Percentiles rank a stretch among this genome's conserved stretches.
Evolutionary conservation across 2,888 invertebrate genomes (phyloP).

Genomic region (Tenthredo distinguenda): DNA sequence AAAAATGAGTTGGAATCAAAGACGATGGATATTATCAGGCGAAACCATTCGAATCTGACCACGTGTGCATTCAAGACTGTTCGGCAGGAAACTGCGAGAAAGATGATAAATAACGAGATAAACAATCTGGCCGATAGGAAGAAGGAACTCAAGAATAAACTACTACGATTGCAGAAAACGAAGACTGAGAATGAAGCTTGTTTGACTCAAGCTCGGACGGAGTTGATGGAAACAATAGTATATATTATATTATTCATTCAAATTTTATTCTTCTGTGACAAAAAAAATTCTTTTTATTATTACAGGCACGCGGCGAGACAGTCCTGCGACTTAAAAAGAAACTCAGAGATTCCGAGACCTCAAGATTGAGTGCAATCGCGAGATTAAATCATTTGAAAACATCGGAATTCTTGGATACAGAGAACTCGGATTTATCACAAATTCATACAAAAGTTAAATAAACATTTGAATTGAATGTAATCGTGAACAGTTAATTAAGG

Average conservation of each 20-base stretch:
- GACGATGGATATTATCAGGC: conserved; percentile 56
- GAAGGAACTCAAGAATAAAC: conserved; percentile 42
- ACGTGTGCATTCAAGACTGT: conserved; percentile 37
- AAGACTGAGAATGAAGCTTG: neutral
- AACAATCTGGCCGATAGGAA: conserved; percentile 37
- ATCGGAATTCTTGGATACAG: neutral
- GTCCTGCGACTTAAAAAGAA: conserved; percentile 3
- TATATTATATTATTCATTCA: neutral
- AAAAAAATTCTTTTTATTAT: neutral
- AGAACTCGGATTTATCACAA: neutral
- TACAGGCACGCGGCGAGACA: conserved; percentile 9
- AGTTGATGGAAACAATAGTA: conserved; percentile 16
- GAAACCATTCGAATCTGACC: conserved; percentile 33
- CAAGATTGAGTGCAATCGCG: neutral
- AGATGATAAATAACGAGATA: conserved; percentile 50
- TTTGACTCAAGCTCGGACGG: conserved; percentile 8
- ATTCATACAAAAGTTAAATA: neutral
- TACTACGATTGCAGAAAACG: neutral
- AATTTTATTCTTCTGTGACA: neutral
- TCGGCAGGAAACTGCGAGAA: conserved; percentile 45
- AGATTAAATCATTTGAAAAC: conserved; percentile 27
- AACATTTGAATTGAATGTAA: neutral
- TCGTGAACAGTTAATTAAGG: neutral
- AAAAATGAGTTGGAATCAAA: conserved; percentile 51
- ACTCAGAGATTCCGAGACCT: conserved; percentile 22